These are phyloP conservation scores for Nowickia ferox DNA, from an alignment of 2,888 invertebrate genomes.

Conservation along the genomic window DNA sequence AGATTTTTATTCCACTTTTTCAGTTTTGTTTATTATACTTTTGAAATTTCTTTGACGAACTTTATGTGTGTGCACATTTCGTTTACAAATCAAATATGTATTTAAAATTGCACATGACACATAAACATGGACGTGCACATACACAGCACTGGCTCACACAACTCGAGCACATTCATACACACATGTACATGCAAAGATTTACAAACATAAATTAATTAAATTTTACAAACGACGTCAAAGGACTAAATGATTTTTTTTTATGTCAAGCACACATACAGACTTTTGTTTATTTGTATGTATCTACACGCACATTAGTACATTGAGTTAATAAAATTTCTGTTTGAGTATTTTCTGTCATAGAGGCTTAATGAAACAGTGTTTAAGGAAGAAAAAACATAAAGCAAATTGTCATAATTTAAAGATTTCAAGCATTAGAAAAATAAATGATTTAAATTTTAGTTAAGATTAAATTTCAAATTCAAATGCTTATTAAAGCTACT, in stretches of 20 bases:
- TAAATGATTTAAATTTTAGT: not conserved
- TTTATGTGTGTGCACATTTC: constrained; percentile 36
- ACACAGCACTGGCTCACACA: not conserved
- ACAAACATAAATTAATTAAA: constrained; percentile 35
- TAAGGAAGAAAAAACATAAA: not conserved
- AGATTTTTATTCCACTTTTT: not conserved
- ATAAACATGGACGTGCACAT: not conserved
- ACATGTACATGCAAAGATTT: not conserved
- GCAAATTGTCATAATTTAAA: not conserved
- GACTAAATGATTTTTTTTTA: constrained; percentile 36
- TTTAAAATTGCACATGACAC: constrained; percentile 50
- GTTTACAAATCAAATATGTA: constrained; percentile 45
- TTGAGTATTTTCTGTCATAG: not conserved
- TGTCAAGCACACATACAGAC: not conserved
- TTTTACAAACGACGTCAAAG: constrained; percentile 50
- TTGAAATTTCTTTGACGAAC: constrained; percentile 44
- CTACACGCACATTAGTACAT: too few relatives aligned
- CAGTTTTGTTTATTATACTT: not conserved
- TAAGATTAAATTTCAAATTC: not conserved
- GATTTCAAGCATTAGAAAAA: not conserved
- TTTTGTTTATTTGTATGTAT: not conserved
- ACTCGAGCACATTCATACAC: not conserved
- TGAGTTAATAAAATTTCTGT: constrained; percentile 1
- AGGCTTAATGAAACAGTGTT: not conserved
- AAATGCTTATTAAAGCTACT: not conserved